These are phyloP conservation scores for Takifugu rubripes DNA, from an alignment of 2,797 vertebrate species.

Conservation along the genomic window DNA sequence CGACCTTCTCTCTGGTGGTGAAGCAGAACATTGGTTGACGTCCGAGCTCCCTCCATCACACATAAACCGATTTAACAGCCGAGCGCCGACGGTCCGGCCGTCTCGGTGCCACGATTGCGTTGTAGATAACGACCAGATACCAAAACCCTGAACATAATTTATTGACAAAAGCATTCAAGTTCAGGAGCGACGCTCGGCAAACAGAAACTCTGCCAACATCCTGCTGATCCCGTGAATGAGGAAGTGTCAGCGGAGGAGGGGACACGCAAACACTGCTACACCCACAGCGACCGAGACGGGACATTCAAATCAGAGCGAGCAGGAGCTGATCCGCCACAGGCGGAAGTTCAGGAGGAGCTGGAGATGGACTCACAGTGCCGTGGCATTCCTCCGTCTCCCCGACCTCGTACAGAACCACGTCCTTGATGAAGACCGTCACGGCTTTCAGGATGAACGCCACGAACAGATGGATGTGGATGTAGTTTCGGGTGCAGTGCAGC, in stretches of 20 bases:
- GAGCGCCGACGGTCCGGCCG: not conserved
- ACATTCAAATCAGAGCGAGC: constrained; percentile 18
- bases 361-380: constrained; percentile 76
- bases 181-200: constrained; percentile 57
- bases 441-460: constrained; percentile 93
- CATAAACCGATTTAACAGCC: constrained; percentile 8
- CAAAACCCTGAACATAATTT: constrained; percentile 37
- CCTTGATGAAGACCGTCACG: constrained; percentile 88
- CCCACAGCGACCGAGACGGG: constrained; percentile 48
- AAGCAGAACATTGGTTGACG: constrained; percentile 5
- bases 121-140: constrained; percentile 8
- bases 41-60: constrained; percentile 5
- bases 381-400: constrained; percentile 79
- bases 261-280: constrained; percentile 68
- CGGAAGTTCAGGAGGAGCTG: constrained; percentile 7
- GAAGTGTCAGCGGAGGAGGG: constrained; percentile 37
- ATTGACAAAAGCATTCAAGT: constrained; percentile 34
- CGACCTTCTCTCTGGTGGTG: no score
- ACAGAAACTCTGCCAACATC: constrained; percentile 63
- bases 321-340: constrained; percentile 6
- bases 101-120: not conserved
- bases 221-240: constrained; percentile 50
- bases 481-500: constrained; percentile 93
- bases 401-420: constrained; percentile 83
- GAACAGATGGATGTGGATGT: constrained; percentile 96